Evolutionary conservation across 2,888 invertebrate genomes (phyloP).

Genomic region (Xylophagus ater): DNA sequence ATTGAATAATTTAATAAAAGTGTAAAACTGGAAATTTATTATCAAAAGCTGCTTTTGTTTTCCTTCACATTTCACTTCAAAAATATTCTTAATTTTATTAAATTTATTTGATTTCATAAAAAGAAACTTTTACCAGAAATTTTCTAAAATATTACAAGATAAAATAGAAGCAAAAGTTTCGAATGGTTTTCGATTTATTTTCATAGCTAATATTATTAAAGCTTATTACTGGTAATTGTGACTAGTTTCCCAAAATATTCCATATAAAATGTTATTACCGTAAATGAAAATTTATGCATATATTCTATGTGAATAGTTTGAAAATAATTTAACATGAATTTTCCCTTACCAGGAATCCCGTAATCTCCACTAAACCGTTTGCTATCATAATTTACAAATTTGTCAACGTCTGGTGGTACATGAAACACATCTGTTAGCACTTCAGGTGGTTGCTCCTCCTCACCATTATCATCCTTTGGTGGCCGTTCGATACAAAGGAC

Average conservation of each 20-base stretch:
- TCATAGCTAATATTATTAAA: not conserved
- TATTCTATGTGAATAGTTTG: not conserved
- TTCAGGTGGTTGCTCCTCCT: conserved; percentile 50
- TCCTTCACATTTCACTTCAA: too few species aligned
- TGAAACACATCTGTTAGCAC: conserved; percentile 72
- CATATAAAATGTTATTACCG: too few species aligned
- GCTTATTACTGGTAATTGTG: not conserved
- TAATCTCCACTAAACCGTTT: conserved; percentile 58
- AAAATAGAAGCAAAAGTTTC: not conserved
- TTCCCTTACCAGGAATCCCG: conserved; percentile 49
- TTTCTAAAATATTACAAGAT: conserved; percentile 1
- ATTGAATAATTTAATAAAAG: too few species aligned
- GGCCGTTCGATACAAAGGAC: conserved; percentile 82
- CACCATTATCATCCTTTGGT: conserved; percentile 56
- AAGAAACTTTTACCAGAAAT: too few species aligned
- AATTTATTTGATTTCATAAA: too few species aligned
- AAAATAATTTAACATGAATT: not conserved
- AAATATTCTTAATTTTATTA: too few species aligned
- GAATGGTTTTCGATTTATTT: not conserved
- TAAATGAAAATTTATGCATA: not conserved
- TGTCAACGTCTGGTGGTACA: conserved; percentile 54
- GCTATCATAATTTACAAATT: conserved; percentile 48
- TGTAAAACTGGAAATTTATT: too few species aligned
- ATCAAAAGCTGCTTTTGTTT: too few species aligned
- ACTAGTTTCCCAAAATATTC: too few species aligned